phyloP scores from a whole-genome alignment of 2,888 invertebrate species.

The Dromius quadrimaculatus region DNA sequence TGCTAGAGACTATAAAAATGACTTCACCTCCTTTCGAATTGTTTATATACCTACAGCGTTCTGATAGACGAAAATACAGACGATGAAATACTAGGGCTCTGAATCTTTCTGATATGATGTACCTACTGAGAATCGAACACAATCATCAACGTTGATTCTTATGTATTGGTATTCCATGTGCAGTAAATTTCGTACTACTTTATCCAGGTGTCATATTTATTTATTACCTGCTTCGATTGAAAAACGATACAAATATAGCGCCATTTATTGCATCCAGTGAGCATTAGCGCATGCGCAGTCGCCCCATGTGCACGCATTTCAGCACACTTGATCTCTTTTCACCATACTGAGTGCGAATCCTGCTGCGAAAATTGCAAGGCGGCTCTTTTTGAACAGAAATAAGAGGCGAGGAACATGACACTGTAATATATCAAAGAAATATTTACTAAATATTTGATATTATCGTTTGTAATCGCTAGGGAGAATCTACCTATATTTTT shows the following conservation, averaged over 20 bases:
- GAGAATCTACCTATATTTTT: background rate
- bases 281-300: conserved; percentile 38
- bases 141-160: no score
- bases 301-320: conserved; percentile 6
- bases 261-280: conserved; percentile 50
- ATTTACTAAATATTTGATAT: no score
- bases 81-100: no score
- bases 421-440: background rate
- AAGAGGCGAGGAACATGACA: background rate
- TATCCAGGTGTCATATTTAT: conserved; percentile 56
- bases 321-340: conserved; percentile 31
- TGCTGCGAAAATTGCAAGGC: conserved; percentile 11
- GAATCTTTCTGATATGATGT: no score
- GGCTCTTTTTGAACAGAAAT: background rate
- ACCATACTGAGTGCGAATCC: conserved; percentile 2
- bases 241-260: conserved; percentile 56
- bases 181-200: conserved; percentile 50
- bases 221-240: conserved; percentile 55
- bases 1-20: no score
- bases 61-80: no score
- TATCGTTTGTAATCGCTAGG: no score
- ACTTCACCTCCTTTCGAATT: no score
- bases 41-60: no score
- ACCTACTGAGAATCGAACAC: no score
- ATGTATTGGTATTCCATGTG: conserved; percentile 38